These are phyloP conservation scores for Panopea generosa DNA, from an alignment of 2,888 invertebrate genomes.

Conservation along the genomic window DNA sequence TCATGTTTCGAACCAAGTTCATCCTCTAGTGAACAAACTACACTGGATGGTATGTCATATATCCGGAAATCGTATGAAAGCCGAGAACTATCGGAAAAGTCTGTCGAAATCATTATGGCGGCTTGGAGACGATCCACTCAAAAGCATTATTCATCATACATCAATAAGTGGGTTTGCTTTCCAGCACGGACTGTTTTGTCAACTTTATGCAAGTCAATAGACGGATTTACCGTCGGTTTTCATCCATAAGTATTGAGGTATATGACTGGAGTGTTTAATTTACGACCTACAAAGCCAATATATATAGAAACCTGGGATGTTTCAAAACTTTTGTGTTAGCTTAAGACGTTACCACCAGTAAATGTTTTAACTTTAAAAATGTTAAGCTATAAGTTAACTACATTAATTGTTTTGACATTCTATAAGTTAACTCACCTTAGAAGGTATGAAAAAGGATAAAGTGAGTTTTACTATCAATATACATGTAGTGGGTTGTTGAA, in stretches of 20 bases:
- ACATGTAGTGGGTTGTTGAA: slow-evolving; percentile 20
- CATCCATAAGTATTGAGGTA: slow-evolving; percentile 32
- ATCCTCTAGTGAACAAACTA: slow-evolving; percentile 27
- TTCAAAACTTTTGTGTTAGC: background rate
- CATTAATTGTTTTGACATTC: slow-evolving; percentile 34
- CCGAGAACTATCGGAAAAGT: slow-evolving; percentile 23
- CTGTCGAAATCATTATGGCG: slow-evolving; percentile 35
- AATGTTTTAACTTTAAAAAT: slow-evolving; percentile 29
- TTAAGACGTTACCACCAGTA: slow-evolving; percentile 8
- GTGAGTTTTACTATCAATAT: slow-evolving; percentile 21
- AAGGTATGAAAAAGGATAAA: background rate
- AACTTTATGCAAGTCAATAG: slow-evolving; percentile 18
- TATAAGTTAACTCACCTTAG: slow-evolving; percentile 1
- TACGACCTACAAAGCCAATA: slow-evolving; percentile 28
- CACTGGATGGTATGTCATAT: slow-evolving; percentile 22
- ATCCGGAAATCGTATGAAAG: slow-evolving; percentile 27
- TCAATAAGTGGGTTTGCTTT: slow-evolving; percentile 23
- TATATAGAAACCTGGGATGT: slow-evolving; percentile 48
- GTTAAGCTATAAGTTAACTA: slow-evolving; percentile 3
- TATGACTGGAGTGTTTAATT: slow-evolving; percentile 36
- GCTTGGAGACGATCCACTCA: slow-evolving; percentile 40
- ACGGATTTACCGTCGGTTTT: slow-evolving; percentile 26
- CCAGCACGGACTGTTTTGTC: slow-evolving; percentile 34
- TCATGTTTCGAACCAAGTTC: background rate
- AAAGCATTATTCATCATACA: slow-evolving; percentile 19